These are phyloP conservation scores for Pygoscelis adeliae DNA, from an alignment of 2,113 vertebrate species.

Conservation along the genomic window DNA sequence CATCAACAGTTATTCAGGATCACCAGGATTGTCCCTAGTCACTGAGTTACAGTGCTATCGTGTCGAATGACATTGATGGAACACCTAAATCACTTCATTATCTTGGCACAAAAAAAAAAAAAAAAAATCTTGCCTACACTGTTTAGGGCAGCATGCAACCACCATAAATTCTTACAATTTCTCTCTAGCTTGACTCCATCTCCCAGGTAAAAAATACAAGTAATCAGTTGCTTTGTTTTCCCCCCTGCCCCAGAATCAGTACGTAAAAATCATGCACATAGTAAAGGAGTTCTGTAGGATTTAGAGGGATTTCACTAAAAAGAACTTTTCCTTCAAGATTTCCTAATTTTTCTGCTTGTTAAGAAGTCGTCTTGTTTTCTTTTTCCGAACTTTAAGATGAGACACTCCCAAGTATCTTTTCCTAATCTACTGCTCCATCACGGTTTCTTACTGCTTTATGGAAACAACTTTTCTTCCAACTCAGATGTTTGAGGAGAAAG, in stretches of 20 bases:
- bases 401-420: background rate
- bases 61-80: background rate
- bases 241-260: accelerated
- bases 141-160: background rate
- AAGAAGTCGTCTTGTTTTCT: background rate
- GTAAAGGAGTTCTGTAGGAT: background rate
- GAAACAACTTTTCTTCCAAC: background rate
- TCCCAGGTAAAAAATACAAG: background rate
- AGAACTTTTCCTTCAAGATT: background rate
- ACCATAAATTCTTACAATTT: background rate
- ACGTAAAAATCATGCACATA: background rate
- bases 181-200: background rate
- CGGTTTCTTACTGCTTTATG: background rate
- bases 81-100: background rate
- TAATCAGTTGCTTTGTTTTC: background rate
- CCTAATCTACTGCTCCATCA: background rate
- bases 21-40: background rate
- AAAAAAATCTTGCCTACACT: background rate
- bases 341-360: background rate
- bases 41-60: background rate
- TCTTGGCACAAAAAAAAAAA: background rate
- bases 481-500: background rate
- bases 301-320: background rate
- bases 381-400: background rate
- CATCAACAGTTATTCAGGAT: background rate